Evolutionary conservation across 2,888 invertebrate genomes (phyloP).

Genomic region (Heliconius ethilla): DNA sequence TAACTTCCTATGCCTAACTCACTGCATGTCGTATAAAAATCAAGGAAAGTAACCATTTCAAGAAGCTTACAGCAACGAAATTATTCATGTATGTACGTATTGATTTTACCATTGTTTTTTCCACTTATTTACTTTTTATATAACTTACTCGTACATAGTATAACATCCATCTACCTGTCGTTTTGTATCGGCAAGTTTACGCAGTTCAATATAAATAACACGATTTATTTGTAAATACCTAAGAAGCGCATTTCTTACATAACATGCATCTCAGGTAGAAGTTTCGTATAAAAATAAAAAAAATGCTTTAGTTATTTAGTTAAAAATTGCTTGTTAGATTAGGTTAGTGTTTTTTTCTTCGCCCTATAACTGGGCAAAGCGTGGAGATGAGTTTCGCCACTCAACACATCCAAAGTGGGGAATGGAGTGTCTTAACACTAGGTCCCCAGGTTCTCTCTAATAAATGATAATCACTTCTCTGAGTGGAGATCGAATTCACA

Average conservation of each 20-base stretch:
- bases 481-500: too few species aligned
- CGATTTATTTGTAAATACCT: background rate
- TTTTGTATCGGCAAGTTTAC: background rate
- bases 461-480: too few species aligned
- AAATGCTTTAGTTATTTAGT: too few species aligned
- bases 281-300: too few species aligned
- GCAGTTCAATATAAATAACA: conserved; percentile 7
- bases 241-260: background rate
- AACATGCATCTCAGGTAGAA: background rate
- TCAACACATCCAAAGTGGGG: background rate
- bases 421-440: background rate
- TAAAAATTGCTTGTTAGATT: too few species aligned
- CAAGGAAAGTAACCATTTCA: background rate
- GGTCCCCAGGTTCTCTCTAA: background rate
- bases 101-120: background rate
- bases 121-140: background rate
- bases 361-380: too few species aligned
- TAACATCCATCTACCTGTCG: conserved; percentile 5
- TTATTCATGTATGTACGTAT: background rate
- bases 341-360: too few species aligned
- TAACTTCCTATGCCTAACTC: too few species aligned
- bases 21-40: background rate
- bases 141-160: background rate
- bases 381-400: too few species aligned
- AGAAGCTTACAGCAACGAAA: background rate